Base-by-base conservation (phyloP, 2,888 invertebrate genomes). In the Dryobota labecula region DNA sequence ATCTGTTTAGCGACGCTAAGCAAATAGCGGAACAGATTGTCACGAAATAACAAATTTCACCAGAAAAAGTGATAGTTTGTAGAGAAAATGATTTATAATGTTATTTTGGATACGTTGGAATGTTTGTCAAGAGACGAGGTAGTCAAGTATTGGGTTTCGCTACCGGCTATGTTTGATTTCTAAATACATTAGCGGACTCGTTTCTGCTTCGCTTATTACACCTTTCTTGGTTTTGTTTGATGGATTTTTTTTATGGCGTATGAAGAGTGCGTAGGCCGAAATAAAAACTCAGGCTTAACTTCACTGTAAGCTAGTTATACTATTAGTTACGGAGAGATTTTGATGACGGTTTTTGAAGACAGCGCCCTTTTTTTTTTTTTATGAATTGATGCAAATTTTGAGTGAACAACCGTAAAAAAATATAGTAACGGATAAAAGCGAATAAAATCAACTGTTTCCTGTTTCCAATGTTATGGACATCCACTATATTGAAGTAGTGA, bases 21-120 rank as follows among this genome's bases (percentile, higher is more conserved):
- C 94, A 95, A 96, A 96, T 95, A 96, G 94, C 96, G 95, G 95
- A 96, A 96, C 96, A 94, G 95, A 94, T 94, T 94, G 95, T 94
- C 93, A 94, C 90, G 92, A 93, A 94, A 94, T 94, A 93, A 95
- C 95, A 94, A 94, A 95, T 95, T 94, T 93, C 87, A 86, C 86
- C 87, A 91, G 76, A 92, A 95, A 95, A 95, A 94, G 91, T 84
- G 84, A 84, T 81, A 81, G 87, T 86, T 87, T 76, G 88, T 82
- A 89, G 82, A 80, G 88, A 91, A 95, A 92, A 94, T 96, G 95
- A 96, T 96, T 96, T 94, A 96, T 95, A 92, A 91, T 91, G 93
- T 94, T 94, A 95, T 94, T 95, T 94, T 86, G 94, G 94, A 94
- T 94, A 92, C 88, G 82, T 84, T 79, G 90, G 92, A 92, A 94